These are phyloP conservation scores for Scomber colias DNA, from an alignment of 2,113 vertebrate species.

Conservation along the genomic window DNA sequence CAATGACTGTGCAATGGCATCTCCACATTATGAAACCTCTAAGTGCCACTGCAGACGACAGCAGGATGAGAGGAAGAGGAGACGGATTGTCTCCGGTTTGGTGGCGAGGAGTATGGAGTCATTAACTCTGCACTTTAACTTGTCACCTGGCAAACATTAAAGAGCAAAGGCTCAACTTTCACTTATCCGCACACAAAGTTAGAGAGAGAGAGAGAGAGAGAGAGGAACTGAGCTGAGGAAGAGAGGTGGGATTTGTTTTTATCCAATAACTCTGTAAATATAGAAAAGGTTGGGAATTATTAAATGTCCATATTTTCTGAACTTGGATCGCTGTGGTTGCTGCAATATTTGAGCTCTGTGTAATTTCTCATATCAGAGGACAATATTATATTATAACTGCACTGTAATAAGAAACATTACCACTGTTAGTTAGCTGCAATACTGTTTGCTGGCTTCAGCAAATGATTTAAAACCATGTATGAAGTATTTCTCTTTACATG, in stretches of 20 bases:
- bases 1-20: constrained; percentile 48
- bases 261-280: constrained; percentile 32
- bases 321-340: neutral
- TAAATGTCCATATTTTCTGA: neutral
- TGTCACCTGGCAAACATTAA: constrained; percentile 72
- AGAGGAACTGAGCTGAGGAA: constrained; percentile 22
- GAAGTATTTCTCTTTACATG: constrained; percentile 12
- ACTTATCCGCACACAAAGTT: constrained; percentile 58
- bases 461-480: neutral
- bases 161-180: constrained; percentile 51
- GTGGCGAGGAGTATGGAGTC: constrained; percentile 62
- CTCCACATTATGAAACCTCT: constrained; percentile 53
- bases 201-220: constrained; percentile 39
- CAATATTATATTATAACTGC: neutral
- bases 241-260: constrained; percentile 24
- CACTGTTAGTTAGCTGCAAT: too few species aligned
- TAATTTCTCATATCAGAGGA: neutral
- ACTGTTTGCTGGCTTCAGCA: neutral
- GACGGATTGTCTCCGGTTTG: constrained; percentile 70
- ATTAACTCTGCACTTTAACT: constrained; percentile 76
- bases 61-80: constrained; percentile 52
- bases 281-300: constrained; percentile 21
- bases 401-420: neutral
- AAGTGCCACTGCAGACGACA: constrained; percentile 53
- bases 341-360: neutral